A percentile compares a stretch with the other conserved stretches of the same genome.
phyloP scores from a whole-genome alignment of 2,888 invertebrate species.

The Eremobia ochroleuca region DNA sequence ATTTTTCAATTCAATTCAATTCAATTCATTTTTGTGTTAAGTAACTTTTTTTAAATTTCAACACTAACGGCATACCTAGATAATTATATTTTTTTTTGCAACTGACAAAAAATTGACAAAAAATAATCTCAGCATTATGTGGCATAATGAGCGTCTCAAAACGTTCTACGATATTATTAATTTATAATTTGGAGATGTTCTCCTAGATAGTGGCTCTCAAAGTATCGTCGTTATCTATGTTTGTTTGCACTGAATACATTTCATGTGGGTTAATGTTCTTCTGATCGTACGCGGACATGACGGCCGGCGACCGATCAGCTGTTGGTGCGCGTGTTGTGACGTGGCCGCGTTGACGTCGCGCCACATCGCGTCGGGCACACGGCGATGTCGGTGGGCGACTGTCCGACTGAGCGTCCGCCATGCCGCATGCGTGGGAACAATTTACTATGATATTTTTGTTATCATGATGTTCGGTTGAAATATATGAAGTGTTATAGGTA shows the following conservation, averaged over 20 bases:
- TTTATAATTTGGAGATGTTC: constrained; percentile 35
- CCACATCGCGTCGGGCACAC: not conserved
- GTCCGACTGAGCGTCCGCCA: constrained; percentile 1
- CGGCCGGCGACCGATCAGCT: constrained; percentile 19
- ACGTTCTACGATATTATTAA: not conserved
- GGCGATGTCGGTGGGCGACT: not conserved
- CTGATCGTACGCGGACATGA: constrained; percentile 8
- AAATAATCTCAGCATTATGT: not conserved
- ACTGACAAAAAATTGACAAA: not conserved
- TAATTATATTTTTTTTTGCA: not conserved
- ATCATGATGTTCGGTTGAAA: constrained; percentile 53
- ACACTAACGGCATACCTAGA: not conserved
- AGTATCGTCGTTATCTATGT: constrained; percentile 41
- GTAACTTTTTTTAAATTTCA: constrained; percentile 9
- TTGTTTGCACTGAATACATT: constrained; percentile 48
- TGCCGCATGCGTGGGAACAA: constrained; percentile 42
- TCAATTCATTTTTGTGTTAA: no score
- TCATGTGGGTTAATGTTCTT: constrained; percentile 56
- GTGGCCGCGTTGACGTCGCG: not conserved
- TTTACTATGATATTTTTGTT: constrained; percentile 55
- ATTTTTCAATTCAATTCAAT: no score
- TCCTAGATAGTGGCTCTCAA: constrained; percentile 16
- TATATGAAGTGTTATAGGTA: constrained; percentile 48
- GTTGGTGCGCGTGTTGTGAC: not conserved
- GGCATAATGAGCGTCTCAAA: not conserved